A percentile compares a stretch with the other conserved stretches of the same genome.
Evolutionary conservation across 1,140 invertebrate species (phyloP).

Genomic region (Aleiodes sp.): DNA sequence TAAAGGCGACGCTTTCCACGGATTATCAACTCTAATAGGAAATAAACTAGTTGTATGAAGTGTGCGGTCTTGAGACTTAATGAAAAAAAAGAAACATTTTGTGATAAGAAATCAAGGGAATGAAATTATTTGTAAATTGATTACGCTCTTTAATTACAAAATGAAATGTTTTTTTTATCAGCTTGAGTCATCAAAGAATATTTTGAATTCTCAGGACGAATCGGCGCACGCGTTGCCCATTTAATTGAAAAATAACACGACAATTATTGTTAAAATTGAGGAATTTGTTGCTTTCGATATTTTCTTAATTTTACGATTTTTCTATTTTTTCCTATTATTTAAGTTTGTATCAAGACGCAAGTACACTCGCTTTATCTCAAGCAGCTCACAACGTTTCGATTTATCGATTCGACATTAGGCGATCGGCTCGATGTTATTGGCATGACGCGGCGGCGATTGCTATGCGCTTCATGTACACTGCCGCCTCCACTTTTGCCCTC

Average conservation of each 20-base stretch:
- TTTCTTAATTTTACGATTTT: too few species aligned
- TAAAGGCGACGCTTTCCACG: constrained; percentile 23
- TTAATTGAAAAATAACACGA: neutral
- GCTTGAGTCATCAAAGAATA: too few species aligned
- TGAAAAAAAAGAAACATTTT: neutral
- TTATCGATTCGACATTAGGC: constrained; percentile 55
- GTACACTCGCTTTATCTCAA: constrained; percentile 18
- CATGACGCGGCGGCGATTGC: constrained; percentile 56
- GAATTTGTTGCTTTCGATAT: too few species aligned
- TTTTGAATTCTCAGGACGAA: too few species aligned
- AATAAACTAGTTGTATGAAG: neutral
- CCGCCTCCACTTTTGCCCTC: constrained; percentile 49
- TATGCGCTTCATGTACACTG: constrained; percentile 49
- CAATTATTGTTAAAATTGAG: neutral
- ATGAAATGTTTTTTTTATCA: too few species aligned
- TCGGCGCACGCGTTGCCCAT: too few species aligned
- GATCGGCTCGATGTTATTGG: constrained; percentile 58
- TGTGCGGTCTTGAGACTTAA: neutral
- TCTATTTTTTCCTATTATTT: too few species aligned
- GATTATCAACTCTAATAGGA: constrained; percentile 13
- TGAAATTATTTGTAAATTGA: too few species aligned
- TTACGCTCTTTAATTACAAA: too few species aligned
- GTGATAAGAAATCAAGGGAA: too few species aligned
- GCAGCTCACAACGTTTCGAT: constrained; percentile 27
- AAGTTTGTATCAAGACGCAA: too few species aligned